Base-by-base conservation (phyloP, 2,797 vertebrate genomes). In the Cynodonichthys magdalenae region DNA sequence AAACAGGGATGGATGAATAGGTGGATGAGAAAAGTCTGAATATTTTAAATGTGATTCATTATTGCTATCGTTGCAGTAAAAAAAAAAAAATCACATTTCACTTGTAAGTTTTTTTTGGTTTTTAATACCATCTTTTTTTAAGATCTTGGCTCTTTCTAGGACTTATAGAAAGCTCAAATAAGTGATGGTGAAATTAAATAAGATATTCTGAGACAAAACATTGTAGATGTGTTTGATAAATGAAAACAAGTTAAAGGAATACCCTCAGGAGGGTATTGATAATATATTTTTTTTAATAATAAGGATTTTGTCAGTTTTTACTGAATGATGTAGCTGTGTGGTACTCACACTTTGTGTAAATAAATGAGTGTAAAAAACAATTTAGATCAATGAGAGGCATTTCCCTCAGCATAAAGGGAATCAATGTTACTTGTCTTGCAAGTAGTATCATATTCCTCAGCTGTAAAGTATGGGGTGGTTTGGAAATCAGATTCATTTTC, bases 401-500 rank as follows among this genome's bases (percentile, higher is more conserved):
- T 65, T 67, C 27, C 61, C 64, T 29, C 48, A 70, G 68, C 70
- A 60, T 18, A 56, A 71, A 77, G 4, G 39, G 11, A 77, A 83
- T 75, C 48, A 18, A 55, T 79, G 57, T 42, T 52, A 56, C 74
- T 70, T 46, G 27, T 52, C 61, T 58, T 63, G 18, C 48, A 53
- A n/a, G 52, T 1, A 51, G 20, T 17, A 17, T 56, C 54, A 6
- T 15, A 50, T 70, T 61, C 46, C 31, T 53, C 50, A 5, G 50
- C 64, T 56, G 39, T 56, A 52, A 80, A 48, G 62, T 54, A 47
- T 39, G n/a, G 42, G 58, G 53, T 1, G 44, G 19, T 60, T 69
- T 64, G 19, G 51, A 63, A 56, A 46, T 51, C 49, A 53, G 56
- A 55, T 71, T 82, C 19, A 74, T 88, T 83, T 74, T 29, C 66